phyloP scores from a whole-genome alignment of 2,888 invertebrate species.

The Pseudoips prasinana region DNA sequence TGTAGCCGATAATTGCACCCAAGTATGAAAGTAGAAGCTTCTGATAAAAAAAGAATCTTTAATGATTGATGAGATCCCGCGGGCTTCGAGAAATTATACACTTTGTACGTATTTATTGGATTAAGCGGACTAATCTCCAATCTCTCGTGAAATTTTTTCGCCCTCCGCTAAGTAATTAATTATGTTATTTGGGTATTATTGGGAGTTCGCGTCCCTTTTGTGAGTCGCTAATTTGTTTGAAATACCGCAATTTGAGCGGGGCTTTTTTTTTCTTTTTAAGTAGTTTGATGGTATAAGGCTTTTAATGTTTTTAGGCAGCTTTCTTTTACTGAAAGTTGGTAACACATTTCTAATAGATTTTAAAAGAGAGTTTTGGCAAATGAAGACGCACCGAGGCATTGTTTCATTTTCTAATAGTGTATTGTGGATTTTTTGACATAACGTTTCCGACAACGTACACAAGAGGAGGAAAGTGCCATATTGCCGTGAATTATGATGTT shows the following conservation, averaged over 20 bases:
- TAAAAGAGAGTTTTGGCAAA: too few relatives aligned
- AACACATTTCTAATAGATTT: too few relatives aligned
- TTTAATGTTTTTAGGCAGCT: too few relatives aligned
- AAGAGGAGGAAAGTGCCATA: too few relatives aligned
- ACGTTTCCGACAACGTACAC: too few relatives aligned
- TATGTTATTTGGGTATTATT: constrained; percentile 55
- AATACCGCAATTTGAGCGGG: constrained; percentile 32
- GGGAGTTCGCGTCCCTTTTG: constrained; percentile 39
- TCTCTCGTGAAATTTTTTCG: constrained; percentile 48
- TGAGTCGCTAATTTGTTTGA: constrained; percentile 39
- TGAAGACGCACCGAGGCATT: too few relatives aligned
- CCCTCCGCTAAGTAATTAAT: constrained; percentile 56
- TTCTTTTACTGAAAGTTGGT: too few relatives aligned
- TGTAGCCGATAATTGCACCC: constrained; percentile 48
- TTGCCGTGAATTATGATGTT: too few relatives aligned
- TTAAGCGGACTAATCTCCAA: constrained; percentile 58
- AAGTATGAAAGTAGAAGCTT: constrained; percentile 17
- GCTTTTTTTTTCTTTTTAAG: too few relatives aligned
- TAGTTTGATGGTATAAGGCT: too few relatives aligned
- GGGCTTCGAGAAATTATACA: constrained; percentile 46
- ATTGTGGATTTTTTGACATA: too few relatives aligned
- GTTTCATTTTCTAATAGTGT: too few relatives aligned
- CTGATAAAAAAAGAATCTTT: constrained; percentile 42
- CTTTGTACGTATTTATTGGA: constrained; percentile 55
- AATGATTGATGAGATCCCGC: constrained; percentile 57